Percentiles rank a stretch among this genome's conserved stretches.
Evolutionary conservation across 2,888 invertebrate species (phyloP).

Genomic region (Macaria notata): DNA sequence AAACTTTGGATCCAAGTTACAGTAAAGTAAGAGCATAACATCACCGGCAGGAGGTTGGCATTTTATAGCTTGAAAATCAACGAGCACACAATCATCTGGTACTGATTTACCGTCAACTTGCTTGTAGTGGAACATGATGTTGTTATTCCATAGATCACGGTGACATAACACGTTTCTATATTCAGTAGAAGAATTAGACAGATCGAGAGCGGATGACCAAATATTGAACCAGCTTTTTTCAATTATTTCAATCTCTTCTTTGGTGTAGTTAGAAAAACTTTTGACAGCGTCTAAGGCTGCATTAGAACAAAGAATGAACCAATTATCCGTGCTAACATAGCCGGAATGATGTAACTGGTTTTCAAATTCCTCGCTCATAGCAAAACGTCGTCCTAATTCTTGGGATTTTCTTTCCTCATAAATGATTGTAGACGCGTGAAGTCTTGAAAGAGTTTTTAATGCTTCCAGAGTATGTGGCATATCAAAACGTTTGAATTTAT

Average conservation of each 20-base stretch:
- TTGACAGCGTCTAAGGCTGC: slow-evolving; percentile 62
- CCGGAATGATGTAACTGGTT: slow-evolving; percentile 51
- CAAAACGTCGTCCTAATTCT: slow-evolving; percentile 46
- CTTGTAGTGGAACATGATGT: slow-evolving; percentile 80
- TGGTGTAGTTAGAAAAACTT: slow-evolving; percentile 55
- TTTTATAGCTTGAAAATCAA: slow-evolving; percentile 86
- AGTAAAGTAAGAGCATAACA: slow-evolving; percentile 78
- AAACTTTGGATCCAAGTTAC: slow-evolving; percentile 73
- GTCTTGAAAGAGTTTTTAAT: slow-evolving; percentile 68
- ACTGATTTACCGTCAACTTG: slow-evolving; percentile 27
- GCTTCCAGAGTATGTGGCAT: slow-evolving; percentile 70
- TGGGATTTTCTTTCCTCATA: slow-evolving; percentile 69
- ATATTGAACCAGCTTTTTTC: slow-evolving; percentile 54
- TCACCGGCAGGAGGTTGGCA: slow-evolving; percentile 87
- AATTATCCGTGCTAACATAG: slow-evolving; percentile 49
- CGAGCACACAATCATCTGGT: slow-evolving; percentile 82
- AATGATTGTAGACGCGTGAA: slow-evolving; percentile 79
- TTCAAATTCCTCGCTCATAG: slow-evolving; percentile 54
- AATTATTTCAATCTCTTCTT: slow-evolving; percentile 42
- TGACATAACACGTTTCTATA: slow-evolving; percentile 81
- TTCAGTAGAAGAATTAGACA: slow-evolving; percentile 51
- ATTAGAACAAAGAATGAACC: slow-evolving; percentile 65
- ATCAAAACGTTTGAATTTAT: slow-evolving; percentile 68
- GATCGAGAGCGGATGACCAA: slow-evolving; percentile 53
- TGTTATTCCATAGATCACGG: slow-evolving; percentile 85